A percentile compares a stretch with the other conserved stretches of the same genome.
These are phyloP conservation scores for Phylloscopus collybita DNA, from an alignment of 2,797 vertebrate genomes.

Conservation along the genomic window DNA sequence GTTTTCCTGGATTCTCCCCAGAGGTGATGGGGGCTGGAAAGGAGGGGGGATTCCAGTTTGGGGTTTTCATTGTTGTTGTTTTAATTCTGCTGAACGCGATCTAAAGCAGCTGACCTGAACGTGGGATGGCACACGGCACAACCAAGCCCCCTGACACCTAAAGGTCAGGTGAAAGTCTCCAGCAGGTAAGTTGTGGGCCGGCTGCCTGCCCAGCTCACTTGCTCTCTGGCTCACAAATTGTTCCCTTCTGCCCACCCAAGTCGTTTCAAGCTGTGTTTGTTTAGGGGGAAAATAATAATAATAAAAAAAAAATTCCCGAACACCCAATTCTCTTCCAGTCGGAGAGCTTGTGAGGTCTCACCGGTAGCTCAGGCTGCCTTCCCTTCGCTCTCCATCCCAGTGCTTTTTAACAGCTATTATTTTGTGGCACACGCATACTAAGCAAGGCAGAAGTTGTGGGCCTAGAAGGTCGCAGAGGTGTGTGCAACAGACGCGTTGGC, in stretches of 20 bases:
- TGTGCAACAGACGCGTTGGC: background rate
- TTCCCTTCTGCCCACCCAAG: constrained; percentile 75
- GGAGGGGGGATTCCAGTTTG: constrained; percentile 16
- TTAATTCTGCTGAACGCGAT: background rate
- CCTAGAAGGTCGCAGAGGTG: background rate
- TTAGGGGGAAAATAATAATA: constrained; percentile 31
- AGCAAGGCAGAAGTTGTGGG: background rate
- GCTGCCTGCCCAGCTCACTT: constrained; percentile 3
- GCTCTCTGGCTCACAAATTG: constrained; percentile 48
- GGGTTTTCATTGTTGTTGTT: constrained; percentile 10
- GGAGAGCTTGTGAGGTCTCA: background rate
- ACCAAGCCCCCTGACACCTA: constrained; percentile 18
- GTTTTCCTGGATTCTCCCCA: constrained; percentile 75
- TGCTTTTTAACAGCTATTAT: background rate
- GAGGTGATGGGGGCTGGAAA: constrained; percentile 23
- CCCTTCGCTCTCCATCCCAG: too few species aligned
- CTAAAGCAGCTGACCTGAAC: constrained; percentile 8
- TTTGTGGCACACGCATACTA: background rate
- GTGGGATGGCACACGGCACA: background rate
- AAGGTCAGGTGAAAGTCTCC: constrained; percentile 57
- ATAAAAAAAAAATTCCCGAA: constrained; percentile 10
- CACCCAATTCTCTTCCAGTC: constrained; percentile 34
- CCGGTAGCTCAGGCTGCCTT: background rate
- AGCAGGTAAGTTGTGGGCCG: constrained; percentile 33
- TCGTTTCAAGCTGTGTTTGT: constrained; percentile 67